Percentiles rank a stretch among this genome's conserved stretches.
Evolutionary conservation across 2,113 vertebrate genomes (phyloP).

Genomic region (Oncorhynchus masou): DNA sequence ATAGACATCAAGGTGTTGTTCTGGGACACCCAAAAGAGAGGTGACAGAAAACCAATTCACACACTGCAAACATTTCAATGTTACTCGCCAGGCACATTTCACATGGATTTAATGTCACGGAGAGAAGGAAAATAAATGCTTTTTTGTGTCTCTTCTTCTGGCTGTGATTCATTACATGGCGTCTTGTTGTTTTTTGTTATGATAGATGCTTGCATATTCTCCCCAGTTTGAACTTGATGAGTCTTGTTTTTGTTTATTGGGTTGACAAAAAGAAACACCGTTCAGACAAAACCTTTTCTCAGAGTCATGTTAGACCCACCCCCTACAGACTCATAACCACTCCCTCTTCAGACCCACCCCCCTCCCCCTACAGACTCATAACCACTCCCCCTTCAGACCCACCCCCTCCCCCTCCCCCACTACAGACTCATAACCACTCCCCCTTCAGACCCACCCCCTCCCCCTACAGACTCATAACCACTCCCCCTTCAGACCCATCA

Average conservation of each 20-base stretch:
- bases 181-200: slow-evolving; percentile 9
- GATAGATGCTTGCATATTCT: slow-evolving; percentile 13
- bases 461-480: no score
- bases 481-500: rapidly evolving
- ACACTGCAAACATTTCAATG: slow-evolving; percentile 65
- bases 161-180: slow-evolving; percentile 21
- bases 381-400: no score
- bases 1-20: slow-evolving; percentile 73
- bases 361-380: background rate
- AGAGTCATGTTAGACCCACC: background rate
- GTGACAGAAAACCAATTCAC: slow-evolving; percentile 70
- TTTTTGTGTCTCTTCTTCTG: slow-evolving; percentile 30
- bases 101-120: slow-evolving; percentile 65
- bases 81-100: slow-evolving; percentile 50
- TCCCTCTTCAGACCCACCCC: no score
- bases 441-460: no score
- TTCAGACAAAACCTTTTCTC: background rate
- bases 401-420: no score
- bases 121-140: slow-evolving; percentile 42
- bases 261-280: slow-evolving; percentile 3
- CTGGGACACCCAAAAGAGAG: slow-evolving; percentile 61
- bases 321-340: no score
- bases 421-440: no score
- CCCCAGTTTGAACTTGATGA: slow-evolving; percentile 28
- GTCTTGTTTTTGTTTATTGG: slow-evolving; percentile 26